A percentile compares a stretch with the other conserved stretches of the same genome.
phyloP scores from a whole-genome alignment of 2,113 vertebrate species.

The Ibidorhyncha struthersii region DNA sequence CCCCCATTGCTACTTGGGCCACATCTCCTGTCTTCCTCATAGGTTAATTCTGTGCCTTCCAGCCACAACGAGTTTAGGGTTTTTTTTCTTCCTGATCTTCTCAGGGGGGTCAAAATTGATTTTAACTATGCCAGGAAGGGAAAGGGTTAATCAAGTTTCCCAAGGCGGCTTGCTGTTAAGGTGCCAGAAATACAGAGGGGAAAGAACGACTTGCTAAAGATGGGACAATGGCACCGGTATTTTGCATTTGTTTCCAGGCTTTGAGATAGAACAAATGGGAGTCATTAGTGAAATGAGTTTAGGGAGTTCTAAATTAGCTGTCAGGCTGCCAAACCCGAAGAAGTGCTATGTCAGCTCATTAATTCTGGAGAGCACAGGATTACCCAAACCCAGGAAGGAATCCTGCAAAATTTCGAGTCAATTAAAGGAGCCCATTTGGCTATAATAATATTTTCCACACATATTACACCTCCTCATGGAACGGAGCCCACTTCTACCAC shows the following conservation, averaged over 20 bases:
- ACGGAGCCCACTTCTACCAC: slow-evolving; percentile 40
- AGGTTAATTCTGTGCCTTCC: not conserved
- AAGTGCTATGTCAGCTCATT: slow-evolving; percentile 62
- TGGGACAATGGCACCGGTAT: slow-evolving; percentile 62
- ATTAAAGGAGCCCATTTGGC: slow-evolving; percentile 57
- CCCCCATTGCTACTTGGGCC: not conserved
- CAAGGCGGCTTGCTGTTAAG: slow-evolving; percentile 53
- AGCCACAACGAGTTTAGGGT: not conserved
- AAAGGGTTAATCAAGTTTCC: slow-evolving; percentile 59
- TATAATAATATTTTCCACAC: slow-evolving; percentile 64
- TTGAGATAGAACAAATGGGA: slow-evolving; percentile 69
- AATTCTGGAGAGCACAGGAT: slow-evolving; percentile 35
- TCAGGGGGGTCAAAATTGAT: not conserved
- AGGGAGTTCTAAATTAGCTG: slow-evolving; percentile 67
- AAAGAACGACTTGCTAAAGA: slow-evolving; percentile 63
- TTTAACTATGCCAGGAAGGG: not conserved
- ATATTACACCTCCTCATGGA: slow-evolving; percentile 54
- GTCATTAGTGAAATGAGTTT: slow-evolving; percentile 71
- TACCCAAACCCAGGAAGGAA: slow-evolving; percentile 48
- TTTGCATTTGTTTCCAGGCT: slow-evolving; percentile 68
- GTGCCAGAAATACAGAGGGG: slow-evolving; percentile 42
- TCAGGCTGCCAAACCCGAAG: slow-evolving; percentile 55
- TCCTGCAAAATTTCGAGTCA: slow-evolving; percentile 48
- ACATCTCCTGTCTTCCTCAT: not conserved
- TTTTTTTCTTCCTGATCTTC: not conserved